These are phyloP conservation scores for Plebejus melissa DNA, from an alignment of 2,888 invertebrate species.

Conservation along the genomic window DNA sequence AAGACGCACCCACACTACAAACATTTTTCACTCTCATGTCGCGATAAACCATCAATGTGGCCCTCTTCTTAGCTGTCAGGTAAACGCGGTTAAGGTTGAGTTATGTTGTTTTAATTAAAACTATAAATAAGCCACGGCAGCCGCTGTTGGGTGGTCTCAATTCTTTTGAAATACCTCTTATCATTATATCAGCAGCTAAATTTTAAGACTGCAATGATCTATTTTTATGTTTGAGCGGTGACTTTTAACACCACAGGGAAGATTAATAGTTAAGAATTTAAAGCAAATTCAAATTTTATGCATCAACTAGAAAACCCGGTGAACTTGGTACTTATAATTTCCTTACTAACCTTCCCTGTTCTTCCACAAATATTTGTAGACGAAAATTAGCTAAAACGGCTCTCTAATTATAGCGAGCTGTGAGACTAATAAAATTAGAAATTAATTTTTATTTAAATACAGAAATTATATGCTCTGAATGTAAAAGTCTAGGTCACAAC, in stretches of 20 bases:
- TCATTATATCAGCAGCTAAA: slow-evolving; percentile 44
- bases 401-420: too few species aligned
- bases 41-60: neutral
- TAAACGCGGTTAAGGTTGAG: slow-evolving; percentile 56
- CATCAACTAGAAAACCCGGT: too few species aligned
- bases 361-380: too few species aligned
- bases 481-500: too few species aligned
- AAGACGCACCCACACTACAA: neutral
- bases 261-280: neutral
- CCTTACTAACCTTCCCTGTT: too few species aligned
- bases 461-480: too few species aligned
- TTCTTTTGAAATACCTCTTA: slow-evolving; percentile 60
- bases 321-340: too few species aligned
- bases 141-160: slow-evolving; percentile 62
- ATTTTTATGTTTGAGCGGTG: neutral
- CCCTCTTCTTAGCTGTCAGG: slow-evolving; percentile 49
- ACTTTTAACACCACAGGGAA: slow-evolving; percentile 3
- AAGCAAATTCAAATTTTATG: neutral
- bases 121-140: slow-evolving; percentile 64
- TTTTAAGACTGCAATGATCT: slow-evolving; percentile 2
- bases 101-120: slow-evolving; percentile 76
- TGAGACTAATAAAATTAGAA: too few species aligned
- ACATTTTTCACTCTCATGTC: neutral
- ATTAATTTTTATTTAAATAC: too few species aligned
- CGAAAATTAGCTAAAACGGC: too few species aligned